Evolutionary conservation across 2,113 vertebrate species (phyloP).

Genomic region (Laticauda colubrina): DNA sequence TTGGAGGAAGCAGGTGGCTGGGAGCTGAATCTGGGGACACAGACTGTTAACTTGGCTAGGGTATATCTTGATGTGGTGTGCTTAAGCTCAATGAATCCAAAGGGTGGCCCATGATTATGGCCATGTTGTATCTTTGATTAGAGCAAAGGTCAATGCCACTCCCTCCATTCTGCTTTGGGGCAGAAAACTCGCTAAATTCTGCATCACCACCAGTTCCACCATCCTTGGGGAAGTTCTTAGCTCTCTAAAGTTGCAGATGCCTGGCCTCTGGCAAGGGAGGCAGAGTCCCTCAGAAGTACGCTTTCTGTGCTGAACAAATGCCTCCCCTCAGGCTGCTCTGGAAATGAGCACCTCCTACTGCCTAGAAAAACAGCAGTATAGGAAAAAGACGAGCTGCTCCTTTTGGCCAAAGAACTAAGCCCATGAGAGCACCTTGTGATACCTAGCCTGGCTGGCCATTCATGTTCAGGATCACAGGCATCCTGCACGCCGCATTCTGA

Average conservation of each 20-base stretch:
- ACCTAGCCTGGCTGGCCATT: no score
- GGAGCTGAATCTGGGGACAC: neutral
- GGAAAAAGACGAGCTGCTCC: neutral
- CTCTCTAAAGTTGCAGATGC: neutral
- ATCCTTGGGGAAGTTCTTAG: neutral
- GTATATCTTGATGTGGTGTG: neutral
- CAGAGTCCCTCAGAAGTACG: neutral
- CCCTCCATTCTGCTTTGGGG: slow-evolving; percentile 17
- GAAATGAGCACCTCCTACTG: neutral
- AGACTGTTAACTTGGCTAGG: neutral
- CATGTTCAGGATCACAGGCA: no score
- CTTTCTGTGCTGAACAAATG: neutral
- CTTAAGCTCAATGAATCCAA: neutral
- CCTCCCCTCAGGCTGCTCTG: neutral
- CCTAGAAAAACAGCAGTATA: slow-evolving; percentile 6
- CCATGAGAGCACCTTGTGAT: neutral
- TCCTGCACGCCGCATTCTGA: neutral
- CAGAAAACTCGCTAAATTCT: neutral
- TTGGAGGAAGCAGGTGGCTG: neutral
- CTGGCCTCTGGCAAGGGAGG: neutral
- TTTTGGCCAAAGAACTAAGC: neutral
- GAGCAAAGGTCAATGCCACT: slow-evolving; percentile 41
- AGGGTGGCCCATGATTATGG: neutral
- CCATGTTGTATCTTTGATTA: slow-evolving; percentile 25
- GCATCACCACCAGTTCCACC: neutral